Conservation (phyloP, 2,797 vertebrate genomes). For the Carcharodon carcharias region DNA sequence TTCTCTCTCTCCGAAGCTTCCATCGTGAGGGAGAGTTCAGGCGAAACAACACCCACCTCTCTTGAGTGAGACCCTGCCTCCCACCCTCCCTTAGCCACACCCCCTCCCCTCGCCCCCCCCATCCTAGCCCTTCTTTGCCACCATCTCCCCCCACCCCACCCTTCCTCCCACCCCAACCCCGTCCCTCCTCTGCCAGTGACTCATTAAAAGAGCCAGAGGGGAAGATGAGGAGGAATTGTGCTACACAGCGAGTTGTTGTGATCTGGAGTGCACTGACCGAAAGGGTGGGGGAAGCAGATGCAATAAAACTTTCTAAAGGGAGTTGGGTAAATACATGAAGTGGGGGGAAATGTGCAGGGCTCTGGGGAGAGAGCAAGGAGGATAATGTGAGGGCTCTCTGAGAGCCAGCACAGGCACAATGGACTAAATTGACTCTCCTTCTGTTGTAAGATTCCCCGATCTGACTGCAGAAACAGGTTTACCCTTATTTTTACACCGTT, state of each 20-base stretch:
- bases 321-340: background rate
- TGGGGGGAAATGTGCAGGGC: too few relatives aligned
- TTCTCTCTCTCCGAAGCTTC: background rate
- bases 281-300: too few relatives aligned
- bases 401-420: background rate
- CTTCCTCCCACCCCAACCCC: too few relatives aligned
- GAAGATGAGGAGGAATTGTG: slow-evolving; percentile 66
- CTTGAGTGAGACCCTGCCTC: slow-evolving; percentile 46
- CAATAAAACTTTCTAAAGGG: too few relatives aligned
- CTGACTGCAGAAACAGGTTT: background rate
- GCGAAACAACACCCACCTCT: slow-evolving; percentile 41
- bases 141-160: background rate
- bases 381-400: background rate
- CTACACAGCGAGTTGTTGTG: slow-evolving; percentile 41
- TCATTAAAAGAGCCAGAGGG: slow-evolving; percentile 73
- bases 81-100: background rate
- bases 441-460: background rate
- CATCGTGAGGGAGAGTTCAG: background rate
- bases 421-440: background rate
- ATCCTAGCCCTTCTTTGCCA: background rate
- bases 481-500: too few relatives aligned
- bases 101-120: too few relatives aligned
- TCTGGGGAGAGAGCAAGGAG: too few relatives aligned
- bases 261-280: too few relatives aligned
- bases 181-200: slow-evolving; percentile 55